These are phyloP conservation scores for Neoitamus cyanurus DNA, from an alignment of 2,888 invertebrate genomes.

Conservation along the genomic window DNA sequence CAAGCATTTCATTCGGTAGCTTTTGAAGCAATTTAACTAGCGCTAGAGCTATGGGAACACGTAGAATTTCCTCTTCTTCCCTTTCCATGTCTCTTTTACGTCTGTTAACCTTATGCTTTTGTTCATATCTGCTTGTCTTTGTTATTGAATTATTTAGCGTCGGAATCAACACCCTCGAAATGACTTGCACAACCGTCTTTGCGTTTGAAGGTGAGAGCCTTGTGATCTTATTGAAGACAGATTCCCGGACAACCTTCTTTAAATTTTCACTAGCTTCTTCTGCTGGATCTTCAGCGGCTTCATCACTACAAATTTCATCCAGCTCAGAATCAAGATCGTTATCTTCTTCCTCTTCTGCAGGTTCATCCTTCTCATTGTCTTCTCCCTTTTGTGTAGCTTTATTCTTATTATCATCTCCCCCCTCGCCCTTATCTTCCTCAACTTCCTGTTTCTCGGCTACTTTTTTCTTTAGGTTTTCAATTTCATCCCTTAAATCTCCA, in stretches of 20 bases:
- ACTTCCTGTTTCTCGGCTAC: constrained; percentile 56
- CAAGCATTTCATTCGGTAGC: constrained; percentile 80
- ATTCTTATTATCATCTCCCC: constrained; percentile 60
- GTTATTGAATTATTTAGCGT: constrained; percentile 80
- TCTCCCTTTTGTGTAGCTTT: not conserved
- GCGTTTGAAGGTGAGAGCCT: constrained; percentile 78
- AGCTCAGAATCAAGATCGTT: constrained; percentile 54
- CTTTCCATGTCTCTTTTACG: constrained; percentile 75
- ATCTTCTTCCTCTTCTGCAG: not conserved
- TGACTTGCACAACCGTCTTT: constrained; percentile 77
- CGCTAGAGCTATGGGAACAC: constrained; percentile 93
- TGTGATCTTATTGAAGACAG: constrained; percentile 64
- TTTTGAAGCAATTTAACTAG: constrained; percentile 91
- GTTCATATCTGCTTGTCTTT: constrained; percentile 77
- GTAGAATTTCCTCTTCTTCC: constrained; percentile 90
- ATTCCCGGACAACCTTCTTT: constrained; percentile 47
- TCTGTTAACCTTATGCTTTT: constrained; percentile 81
- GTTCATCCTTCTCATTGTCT: not conserved
- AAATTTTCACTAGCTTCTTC: constrained; percentile 60
- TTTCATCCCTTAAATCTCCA: constrained; percentile 57
- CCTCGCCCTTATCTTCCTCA: constrained; percentile 62
- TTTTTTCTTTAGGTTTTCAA: constrained; percentile 48
- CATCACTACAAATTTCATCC: constrained; percentile 63
- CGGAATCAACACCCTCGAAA: constrained; percentile 80
- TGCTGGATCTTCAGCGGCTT: constrained; percentile 56